These are phyloP conservation scores for Plutomurus gul DNA, from an alignment of 1,140 invertebrate species.

Conservation along the genomic window DNA sequence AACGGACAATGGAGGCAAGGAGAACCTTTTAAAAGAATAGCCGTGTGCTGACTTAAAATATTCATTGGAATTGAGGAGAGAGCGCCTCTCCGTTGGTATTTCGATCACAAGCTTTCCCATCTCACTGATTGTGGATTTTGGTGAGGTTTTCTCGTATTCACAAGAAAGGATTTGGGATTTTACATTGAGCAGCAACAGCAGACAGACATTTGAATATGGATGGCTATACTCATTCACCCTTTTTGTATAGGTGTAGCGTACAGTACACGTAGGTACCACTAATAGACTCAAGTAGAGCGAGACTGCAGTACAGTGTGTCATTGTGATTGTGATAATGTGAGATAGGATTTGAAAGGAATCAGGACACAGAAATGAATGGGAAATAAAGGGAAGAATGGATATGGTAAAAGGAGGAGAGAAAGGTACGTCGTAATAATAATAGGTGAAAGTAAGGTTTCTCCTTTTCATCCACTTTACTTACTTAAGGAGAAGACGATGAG, in stretches of 20 bases:
- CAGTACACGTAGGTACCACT: too few relatives aligned
- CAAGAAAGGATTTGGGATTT: not conserved
- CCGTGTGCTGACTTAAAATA: constrained; percentile 34
- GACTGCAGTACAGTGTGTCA: not conserved
- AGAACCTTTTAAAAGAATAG: constrained; percentile 42
- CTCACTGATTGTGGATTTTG: constrained; percentile 39
- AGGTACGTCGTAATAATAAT: constrained; percentile 26
- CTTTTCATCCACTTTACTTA: constrained; percentile 37
- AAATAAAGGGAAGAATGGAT: constrained; percentile 6
- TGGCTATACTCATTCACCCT: not conserved
- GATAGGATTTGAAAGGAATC: not conserved
- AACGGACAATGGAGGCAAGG: not conserved
- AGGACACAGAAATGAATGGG: constrained; percentile 10
- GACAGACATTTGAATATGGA: constrained; percentile 18
- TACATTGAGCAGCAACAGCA: not conserved
- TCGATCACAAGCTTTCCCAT: constrained; percentile 33
- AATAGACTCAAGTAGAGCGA: not conserved
- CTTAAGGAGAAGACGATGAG: constrained; percentile 4
- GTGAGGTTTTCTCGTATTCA: constrained; percentile 4
- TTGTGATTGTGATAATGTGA: constrained; percentile 34
- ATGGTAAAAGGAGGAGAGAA: not conserved
- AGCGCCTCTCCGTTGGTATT: not conserved
- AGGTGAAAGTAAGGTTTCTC: constrained; percentile 32
- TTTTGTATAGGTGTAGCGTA: too few relatives aligned
- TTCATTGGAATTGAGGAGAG: constrained; percentile 24